A percentile compares a stretch with the other conserved stretches of the same genome.
Evolutionary conservation across 2,888 invertebrate species (phyloP).

Genomic region (Synergus laeviventris): DNA sequence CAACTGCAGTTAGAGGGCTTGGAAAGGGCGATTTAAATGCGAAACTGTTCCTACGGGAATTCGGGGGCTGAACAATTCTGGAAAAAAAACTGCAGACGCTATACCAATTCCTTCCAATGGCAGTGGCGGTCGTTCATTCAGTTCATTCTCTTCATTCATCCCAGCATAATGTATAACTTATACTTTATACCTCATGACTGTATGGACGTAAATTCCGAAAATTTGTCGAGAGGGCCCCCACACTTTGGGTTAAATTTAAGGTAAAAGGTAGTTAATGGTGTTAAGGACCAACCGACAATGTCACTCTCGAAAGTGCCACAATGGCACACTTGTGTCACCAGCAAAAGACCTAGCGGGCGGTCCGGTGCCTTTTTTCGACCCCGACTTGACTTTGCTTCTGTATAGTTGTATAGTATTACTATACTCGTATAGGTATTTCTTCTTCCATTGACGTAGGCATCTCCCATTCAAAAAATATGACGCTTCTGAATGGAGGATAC

Average conservation of each 20-base stretch:
- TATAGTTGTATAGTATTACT: constrained; percentile 10
- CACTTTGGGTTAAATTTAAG: constrained; percentile 73
- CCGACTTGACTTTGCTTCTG: constrained; percentile 36
- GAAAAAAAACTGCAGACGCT: neutral
- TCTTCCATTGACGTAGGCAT: constrained; percentile 51
- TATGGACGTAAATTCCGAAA: constrained; percentile 54
- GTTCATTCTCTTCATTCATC: constrained; percentile 21
- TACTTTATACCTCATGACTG: constrained; percentile 10
- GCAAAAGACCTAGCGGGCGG: constrained; percentile 65
- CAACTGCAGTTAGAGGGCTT: constrained; percentile 30
- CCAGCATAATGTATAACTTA: constrained; percentile 15
- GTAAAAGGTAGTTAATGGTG: constrained; percentile 75
- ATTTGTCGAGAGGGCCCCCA: constrained; percentile 74
- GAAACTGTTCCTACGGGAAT: constrained; percentile 36
- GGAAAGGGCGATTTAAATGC: constrained; percentile 29
- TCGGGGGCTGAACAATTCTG: constrained; percentile 11
- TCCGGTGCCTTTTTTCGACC: constrained; percentile 38
- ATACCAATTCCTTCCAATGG: constrained; percentile 3
- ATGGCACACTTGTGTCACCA: constrained; percentile 73
- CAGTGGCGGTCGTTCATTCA: constrained; percentile 28
- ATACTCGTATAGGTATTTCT: constrained; percentile 27
- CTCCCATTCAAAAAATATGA: constrained; percentile 41
- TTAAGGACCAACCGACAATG: constrained; percentile 66
- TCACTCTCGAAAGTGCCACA: constrained; percentile 66
- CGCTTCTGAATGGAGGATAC: constrained; percentile 50